Conservation (phyloP, 2,888 invertebrate genomes). For the Lottia scabra region DNA sequence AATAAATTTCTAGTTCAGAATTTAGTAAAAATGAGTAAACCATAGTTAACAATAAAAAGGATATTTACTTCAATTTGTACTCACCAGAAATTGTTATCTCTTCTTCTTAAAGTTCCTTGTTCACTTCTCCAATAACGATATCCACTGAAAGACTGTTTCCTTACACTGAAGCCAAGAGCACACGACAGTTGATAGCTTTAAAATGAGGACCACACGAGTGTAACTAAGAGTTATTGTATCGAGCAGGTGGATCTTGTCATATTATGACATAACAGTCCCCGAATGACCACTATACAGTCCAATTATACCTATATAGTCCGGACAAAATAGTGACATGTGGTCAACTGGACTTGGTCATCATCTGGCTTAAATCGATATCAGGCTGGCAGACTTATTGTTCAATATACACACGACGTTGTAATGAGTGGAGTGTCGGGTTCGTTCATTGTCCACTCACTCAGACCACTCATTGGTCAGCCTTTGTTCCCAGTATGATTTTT, state of each 20-base stretch:
- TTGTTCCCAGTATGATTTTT: background rate
- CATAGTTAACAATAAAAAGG: too few species aligned
- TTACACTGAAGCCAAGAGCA: too few species aligned
- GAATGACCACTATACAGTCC: background rate
- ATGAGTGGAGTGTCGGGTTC: background rate
- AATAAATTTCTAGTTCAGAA: too few species aligned
- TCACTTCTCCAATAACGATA: too few species aligned
- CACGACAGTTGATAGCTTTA: too few species aligned
- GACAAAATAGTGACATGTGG: background rate
- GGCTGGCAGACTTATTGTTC: background rate
- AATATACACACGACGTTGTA: background rate
- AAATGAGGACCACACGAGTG: too few species aligned
- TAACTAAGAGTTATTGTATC: too few species aligned
- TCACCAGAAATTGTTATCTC: too few species aligned
- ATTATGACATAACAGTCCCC: background rate
- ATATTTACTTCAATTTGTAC: too few species aligned
- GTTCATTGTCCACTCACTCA: background rate
- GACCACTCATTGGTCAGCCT: slow-evolving; percentile 4
- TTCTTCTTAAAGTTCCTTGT: too few species aligned
- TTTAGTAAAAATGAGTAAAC: too few species aligned
- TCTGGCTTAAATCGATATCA: background rate
- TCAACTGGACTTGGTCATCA: background rate
- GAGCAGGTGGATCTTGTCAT: background rate
- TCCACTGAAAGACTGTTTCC: too few species aligned
- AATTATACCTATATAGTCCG: background rate